A percentile compares a stretch with the other conserved stretches of the same genome.
Evolutionary conservation across 2,113 vertebrate species (phyloP).

Genomic region (Dipodomys spectabilis): DNA sequence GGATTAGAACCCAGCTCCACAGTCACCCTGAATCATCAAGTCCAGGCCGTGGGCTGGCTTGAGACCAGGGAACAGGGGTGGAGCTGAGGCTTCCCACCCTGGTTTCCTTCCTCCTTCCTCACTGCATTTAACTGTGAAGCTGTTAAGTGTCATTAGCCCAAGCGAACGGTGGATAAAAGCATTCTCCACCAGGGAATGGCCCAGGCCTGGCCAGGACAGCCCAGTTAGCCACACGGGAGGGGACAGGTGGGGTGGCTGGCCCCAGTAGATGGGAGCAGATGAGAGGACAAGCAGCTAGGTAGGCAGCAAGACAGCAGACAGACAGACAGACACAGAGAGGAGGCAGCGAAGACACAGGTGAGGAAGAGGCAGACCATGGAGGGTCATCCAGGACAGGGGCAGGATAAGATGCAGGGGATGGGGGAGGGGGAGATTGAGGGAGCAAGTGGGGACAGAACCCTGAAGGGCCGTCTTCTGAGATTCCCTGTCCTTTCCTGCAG

Average conservation of each 20-base stretch:
- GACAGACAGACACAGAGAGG: background rate
- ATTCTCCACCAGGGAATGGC: slow-evolving; percentile 13
- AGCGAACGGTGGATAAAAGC: background rate
- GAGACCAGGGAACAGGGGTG: background rate
- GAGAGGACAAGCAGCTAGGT: background rate
- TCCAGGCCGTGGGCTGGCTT: no score
- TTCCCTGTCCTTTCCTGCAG: background rate
- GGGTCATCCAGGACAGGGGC: background rate
- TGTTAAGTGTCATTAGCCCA: slow-evolving; percentile 39
- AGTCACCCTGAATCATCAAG: slow-evolving; percentile 41
- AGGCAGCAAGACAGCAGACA: background rate
- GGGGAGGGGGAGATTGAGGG: no score
- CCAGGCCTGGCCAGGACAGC: background rate
- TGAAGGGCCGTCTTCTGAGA: background rate
- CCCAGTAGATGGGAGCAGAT: background rate
- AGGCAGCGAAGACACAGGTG: background rate
- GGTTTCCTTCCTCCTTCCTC: background rate
- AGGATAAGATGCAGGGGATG: no score
- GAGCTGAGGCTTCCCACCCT: background rate
- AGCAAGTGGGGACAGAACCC: no score
- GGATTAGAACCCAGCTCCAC: slow-evolving; percentile 60
- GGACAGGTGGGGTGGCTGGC: slow-evolving; percentile 11
- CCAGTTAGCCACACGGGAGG: slow-evolving; percentile 21
- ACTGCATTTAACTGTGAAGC: background rate
- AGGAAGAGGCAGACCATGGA: background rate